Percentiles rank a stretch among this genome's conserved stretches.
Conservation (phyloP, 2,888 invertebrate genomes). For the Synergus gifuensis region DNA sequence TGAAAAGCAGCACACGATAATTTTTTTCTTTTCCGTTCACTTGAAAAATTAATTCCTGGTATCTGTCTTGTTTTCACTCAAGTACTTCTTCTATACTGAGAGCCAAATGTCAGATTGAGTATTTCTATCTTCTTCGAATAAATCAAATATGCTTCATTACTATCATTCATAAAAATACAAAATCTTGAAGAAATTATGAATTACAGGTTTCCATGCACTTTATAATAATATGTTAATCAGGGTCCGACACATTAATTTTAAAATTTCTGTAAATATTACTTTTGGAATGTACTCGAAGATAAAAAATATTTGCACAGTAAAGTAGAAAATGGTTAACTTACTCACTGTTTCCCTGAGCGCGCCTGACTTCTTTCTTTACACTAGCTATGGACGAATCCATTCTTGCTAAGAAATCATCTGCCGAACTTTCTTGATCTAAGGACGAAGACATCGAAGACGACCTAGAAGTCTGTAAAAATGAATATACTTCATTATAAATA, state of each 20-base stretch:
- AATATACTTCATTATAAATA: slow-evolving; percentile 47
- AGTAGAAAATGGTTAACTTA: slow-evolving; percentile 80
- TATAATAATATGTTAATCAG: not conserved
- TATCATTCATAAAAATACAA: not conserved
- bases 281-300: not conserved
- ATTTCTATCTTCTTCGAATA: slow-evolving; percentile 3
- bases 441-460: slow-evolving; percentile 71
- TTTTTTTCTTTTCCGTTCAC: not conserved
- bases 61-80: not conserved
- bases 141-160: not conserved
- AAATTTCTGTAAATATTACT: not conserved
- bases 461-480: slow-evolving; percentile 62
- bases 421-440: slow-evolving; percentile 85
- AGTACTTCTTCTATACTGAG: not conserved
- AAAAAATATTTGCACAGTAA: not conserved
- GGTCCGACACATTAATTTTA: not conserved
- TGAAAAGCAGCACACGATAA: not conserved
- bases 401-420: slow-evolving; percentile 89
- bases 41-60: not conserved
- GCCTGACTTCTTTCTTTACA: slow-evolving; percentile 90
- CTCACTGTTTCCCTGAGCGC: slow-evolving; percentile 89
- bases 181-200: not conserved
- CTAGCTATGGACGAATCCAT: slow-evolving; percentile 91
- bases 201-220: not conserved
- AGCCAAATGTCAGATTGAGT: slow-evolving; percentile 7